Percentiles rank a stretch among this genome's conserved stretches.
phyloP scores from a whole-genome alignment of 1,140 invertebrate species.

The Dendrolimus kikuchii region DNA sequence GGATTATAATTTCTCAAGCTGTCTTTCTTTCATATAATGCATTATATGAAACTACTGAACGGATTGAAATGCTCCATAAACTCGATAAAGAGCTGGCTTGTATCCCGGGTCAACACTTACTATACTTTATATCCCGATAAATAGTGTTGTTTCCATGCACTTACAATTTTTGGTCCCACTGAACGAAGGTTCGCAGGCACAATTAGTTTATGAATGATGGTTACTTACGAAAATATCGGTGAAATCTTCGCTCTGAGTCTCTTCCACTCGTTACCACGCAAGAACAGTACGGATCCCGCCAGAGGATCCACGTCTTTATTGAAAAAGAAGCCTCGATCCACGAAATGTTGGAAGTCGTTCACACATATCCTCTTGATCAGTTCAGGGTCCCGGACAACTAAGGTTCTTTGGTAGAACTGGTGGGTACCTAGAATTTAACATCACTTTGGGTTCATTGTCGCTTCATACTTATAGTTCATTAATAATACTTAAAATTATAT shows the following conservation, averaged over 20 bases:
- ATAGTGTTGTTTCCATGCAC: no score
- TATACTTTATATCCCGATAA: no score
- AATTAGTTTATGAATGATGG: not conserved
- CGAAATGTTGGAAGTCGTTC: slow-evolving; percentile 69
- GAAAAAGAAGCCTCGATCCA: slow-evolving; percentile 62
- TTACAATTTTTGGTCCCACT: no score
- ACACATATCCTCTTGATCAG: slow-evolving; percentile 69
- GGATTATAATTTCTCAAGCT: no score
- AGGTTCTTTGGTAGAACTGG: slow-evolving; percentile 54
- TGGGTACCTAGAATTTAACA: slow-evolving; percentile 40
- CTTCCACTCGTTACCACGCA: slow-evolving; percentile 67
- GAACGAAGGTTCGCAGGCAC: no score
- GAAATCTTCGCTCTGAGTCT: slow-evolving; percentile 56
- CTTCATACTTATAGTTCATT: no score
- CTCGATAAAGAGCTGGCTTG: no score
- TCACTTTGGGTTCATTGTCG: not conserved
- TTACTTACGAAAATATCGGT: slow-evolving; percentile 65
- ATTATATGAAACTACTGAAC: no score
- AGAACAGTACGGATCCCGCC: slow-evolving; percentile 52
- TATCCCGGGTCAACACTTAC: no score
- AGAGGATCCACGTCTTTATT: slow-evolving; percentile 61
- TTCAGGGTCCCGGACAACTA: slow-evolving; percentile 58
- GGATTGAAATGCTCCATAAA: no score
- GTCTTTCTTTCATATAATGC: no score
- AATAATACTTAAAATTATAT: no score